A percentile compares a stretch with the other conserved stretches of the same genome.
Conservation (phyloP, 35 echinoderm and acorn worm species). For the Strongylocentrotus purpuratus region DNA sequence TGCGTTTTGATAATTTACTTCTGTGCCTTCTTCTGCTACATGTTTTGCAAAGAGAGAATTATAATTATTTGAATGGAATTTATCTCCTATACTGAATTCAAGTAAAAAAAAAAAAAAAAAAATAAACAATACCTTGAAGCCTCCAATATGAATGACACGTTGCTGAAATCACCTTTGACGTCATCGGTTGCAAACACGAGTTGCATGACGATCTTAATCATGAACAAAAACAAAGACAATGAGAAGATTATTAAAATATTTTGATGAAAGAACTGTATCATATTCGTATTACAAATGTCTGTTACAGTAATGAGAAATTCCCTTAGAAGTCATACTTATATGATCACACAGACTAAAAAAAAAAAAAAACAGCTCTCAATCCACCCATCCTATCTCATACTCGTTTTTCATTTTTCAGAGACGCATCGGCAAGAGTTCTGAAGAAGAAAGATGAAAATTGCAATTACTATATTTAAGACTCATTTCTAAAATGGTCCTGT, state of each 20-base stretch:
- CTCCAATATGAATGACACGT: neutral
- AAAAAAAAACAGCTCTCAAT: too few species aligned
- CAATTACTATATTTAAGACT: too few species aligned
- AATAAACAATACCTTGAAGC: slow-evolving; percentile 25
- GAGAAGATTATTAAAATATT: neutral
- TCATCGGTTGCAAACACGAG: neutral
- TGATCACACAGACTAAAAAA: neutral
- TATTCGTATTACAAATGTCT: too few species aligned
- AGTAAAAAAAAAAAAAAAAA: neutral
- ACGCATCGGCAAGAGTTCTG: too few species aligned
- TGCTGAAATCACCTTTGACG: neutral
- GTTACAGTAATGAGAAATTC: neutral
- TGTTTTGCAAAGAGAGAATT: neutral
- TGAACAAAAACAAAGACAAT: neutral
- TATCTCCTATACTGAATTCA: neutral
- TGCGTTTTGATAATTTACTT: too few species aligned
- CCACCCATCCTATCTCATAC: too few species aligned
- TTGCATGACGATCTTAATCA: neutral
- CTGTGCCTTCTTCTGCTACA: too few species aligned
- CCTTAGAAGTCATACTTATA: neutral
- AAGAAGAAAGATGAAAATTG: too few species aligned
- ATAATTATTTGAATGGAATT: neutral
- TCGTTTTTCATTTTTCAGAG: too few species aligned
- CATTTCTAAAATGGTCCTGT: too few species aligned
- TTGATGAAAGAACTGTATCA: neutral